Evolutionary conservation across 1,140 invertebrate species (phyloP).

Genomic region (Platorchestia sp.): DNA sequence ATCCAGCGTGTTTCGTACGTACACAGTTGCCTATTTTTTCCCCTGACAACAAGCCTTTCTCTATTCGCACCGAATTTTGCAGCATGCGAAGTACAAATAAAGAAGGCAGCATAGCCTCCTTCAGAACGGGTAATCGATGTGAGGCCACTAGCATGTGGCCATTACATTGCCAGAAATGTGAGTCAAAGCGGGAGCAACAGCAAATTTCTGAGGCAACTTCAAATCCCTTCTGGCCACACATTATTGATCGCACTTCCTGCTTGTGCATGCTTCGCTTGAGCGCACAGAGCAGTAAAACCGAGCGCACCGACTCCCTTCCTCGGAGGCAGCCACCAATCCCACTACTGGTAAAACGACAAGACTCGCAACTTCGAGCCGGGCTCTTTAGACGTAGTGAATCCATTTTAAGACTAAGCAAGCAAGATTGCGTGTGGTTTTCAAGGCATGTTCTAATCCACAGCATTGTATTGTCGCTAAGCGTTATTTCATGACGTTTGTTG

Average conservation of each 20-base stretch:
- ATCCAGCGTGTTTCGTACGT: background rate
- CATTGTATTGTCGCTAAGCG: background rate
- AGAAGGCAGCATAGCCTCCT: constrained; percentile 37
- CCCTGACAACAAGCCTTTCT: background rate
- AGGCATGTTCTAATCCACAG: background rate
- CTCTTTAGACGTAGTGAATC: background rate
- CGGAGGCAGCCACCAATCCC: background rate
- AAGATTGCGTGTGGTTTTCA: background rate
- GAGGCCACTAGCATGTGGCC: constrained; percentile 27
- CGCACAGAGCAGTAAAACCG: constrained; percentile 23
- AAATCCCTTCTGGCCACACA: constrained; percentile 37
- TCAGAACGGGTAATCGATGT: constrained; percentile 26
- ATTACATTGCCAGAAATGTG: constrained; percentile 45
- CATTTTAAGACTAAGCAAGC: background rate
- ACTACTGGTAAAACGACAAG: background rate
- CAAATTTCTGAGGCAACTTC: constrained; percentile 35
- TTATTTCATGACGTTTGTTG: background rate
- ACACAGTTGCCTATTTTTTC: background rate
- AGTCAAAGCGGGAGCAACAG: constrained; percentile 22
- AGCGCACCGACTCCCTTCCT: background rate
- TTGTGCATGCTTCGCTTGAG: constrained; percentile 38
- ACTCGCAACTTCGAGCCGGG: background rate
- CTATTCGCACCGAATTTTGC: background rate
- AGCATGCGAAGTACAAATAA: background rate
- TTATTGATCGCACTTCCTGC: constrained; percentile 33